Conservation (phyloP, 2,797 vertebrate genomes). For the Galagoides demidoff region DNA sequence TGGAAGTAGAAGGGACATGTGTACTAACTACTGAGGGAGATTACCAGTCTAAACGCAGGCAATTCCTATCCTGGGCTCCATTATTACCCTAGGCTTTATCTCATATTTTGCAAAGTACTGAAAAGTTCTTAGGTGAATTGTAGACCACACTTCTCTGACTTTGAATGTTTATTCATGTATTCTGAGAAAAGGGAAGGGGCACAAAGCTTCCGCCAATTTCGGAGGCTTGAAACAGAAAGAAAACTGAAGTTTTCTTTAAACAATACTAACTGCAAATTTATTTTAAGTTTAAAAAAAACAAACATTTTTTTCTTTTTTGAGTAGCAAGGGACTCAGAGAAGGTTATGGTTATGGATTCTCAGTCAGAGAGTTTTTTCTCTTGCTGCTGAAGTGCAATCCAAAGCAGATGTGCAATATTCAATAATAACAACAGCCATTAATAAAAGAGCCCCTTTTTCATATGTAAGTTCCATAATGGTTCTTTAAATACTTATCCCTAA, state of each 20-base stretch:
- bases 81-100: too few relatives aligned
- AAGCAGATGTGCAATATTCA: background rate
- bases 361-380: background rate
- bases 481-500: background rate
- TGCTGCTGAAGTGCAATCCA: background rate
- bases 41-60: accelerated
- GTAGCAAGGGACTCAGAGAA: background rate
- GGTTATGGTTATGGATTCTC: background rate
- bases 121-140: background rate
- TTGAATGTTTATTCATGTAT: background rate
- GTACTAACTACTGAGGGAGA: background rate
- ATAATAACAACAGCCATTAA: background rate
- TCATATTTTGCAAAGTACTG: background rate
- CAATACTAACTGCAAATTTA: background rate
- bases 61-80: background rate
- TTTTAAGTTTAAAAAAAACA: background rate
- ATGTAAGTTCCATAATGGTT: background rate
- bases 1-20: background rate
- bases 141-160: background rate
- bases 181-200: background rate
- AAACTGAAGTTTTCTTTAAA: background rate
- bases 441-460: background rate
- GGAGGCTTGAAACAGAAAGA: background rate
- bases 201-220: background rate
- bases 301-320: background rate